Percentiles rank a stretch among this genome's conserved stretches.
phyloP scores from a whole-genome alignment of 2,888 invertebrate genomes.

The Syrista parreyssii region DNA sequence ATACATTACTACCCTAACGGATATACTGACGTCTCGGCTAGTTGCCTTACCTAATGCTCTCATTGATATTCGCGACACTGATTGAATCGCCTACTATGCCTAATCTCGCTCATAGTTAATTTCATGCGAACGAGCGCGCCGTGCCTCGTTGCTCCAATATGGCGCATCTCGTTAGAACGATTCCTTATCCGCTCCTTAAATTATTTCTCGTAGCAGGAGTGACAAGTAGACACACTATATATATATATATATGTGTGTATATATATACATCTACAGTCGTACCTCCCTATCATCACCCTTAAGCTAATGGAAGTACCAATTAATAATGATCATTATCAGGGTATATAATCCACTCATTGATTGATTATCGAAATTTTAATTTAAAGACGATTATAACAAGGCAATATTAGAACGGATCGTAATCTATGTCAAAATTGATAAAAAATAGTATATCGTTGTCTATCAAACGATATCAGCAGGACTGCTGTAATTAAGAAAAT shows the following conservation, averaged over 20 bases:
- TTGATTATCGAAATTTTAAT: background rate
- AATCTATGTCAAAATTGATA: background rate
- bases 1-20: slow-evolving; percentile 25
- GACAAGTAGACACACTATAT: slow-evolving; percentile 6
- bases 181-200: background rate
- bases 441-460: background rate
- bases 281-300: background rate
- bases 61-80: slow-evolving; percentile 48
- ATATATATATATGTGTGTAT: background rate
- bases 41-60: slow-evolving; percentile 48
- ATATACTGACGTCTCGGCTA: slow-evolving; percentile 42
- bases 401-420: background rate
- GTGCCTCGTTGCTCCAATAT: background rate
- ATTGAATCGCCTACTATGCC: slow-evolving; percentile 42
- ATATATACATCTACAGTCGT: background rate
- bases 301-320: background rate
- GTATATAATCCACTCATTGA: background rate
- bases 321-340: background rate
- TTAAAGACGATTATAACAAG: background rate
- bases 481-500: background rate
- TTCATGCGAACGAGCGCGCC: background rate
- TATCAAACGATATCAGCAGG: background rate
- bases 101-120: slow-evolving; percentile 34
- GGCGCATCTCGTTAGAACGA: background rate
- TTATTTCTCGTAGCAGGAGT: background rate